phyloP scores from a whole-genome alignment of 2,113 vertebrate genomes.

The Zingel zingel region DNA sequence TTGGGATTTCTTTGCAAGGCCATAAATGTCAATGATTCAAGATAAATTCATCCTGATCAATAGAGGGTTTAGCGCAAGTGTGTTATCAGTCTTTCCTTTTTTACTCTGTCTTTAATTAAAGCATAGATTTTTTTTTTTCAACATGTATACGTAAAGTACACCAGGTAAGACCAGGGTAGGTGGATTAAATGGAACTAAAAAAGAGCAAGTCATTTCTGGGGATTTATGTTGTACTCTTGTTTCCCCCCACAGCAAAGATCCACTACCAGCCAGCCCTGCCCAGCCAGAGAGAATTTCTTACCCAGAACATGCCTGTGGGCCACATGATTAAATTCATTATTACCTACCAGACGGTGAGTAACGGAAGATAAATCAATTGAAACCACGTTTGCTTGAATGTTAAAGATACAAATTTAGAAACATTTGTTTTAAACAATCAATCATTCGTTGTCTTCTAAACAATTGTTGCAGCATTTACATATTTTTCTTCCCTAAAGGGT shows the following conservation, averaged over 20 bases:
- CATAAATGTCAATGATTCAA: conserved; percentile 71
- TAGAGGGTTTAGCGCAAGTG: conserved; percentile 61
- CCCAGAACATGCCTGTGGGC: conserved; percentile 78
- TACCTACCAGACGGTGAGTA: conserved; percentile 79
- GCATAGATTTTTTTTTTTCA: neutral
- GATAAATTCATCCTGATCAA: conserved; percentile 69
- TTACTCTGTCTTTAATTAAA: conserved; percentile 15
- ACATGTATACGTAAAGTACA: neutral
- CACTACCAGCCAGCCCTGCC: conserved; percentile 74
- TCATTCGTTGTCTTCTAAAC: neutral
- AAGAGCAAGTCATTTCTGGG: neutral
- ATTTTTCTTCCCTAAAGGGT: neutral
- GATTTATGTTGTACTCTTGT: conserved; percentile 37
- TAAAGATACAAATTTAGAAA: neutral
- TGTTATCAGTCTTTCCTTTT: conserved; percentile 33
- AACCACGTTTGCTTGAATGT: neutral
- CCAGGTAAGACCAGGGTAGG: conserved; percentile 6
- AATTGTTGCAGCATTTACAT: neutral
- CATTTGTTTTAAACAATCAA: neutral
- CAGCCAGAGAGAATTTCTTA: conserved; percentile 71
- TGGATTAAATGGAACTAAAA: neutral
- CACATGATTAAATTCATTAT: conserved; percentile 82
- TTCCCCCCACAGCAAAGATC: conserved; percentile 69
- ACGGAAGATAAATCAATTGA: neutral
- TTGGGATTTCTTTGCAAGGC: conserved; percentile 50